These are phyloP conservation scores for Hippoglossus hippoglossus DNA, from an alignment of 2,797 vertebrate genomes.

Conservation along the genomic window DNA sequence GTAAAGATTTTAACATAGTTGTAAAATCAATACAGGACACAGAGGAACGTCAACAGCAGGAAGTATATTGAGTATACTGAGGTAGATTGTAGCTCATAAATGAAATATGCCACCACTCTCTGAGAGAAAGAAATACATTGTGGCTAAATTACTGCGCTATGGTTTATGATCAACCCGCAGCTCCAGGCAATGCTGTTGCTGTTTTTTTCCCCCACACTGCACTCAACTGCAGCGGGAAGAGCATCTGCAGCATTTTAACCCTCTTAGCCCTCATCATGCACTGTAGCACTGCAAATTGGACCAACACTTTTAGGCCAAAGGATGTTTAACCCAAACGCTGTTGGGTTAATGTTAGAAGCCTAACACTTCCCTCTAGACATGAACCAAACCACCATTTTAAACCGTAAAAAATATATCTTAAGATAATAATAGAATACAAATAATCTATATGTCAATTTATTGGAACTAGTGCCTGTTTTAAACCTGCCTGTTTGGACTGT, in stretches of 20 bases:
- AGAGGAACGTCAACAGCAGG: constrained; percentile 63
- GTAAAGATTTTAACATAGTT: constrained; percentile 61
- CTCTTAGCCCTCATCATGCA: constrained; percentile 37
- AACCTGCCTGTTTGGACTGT: too few relatives aligned
- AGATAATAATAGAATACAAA: neutral
- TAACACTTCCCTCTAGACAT: neutral
- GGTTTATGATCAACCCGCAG: constrained; percentile 68
- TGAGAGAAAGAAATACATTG: constrained; percentile 65
- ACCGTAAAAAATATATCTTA: neutral
- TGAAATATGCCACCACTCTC: constrained; percentile 67
- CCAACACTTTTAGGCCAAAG: constrained; percentile 10
- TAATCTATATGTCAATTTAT: neutral
- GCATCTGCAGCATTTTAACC: constrained; percentile 52
- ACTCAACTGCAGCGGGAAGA: constrained; percentile 42
- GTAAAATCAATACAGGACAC: constrained; percentile 70
- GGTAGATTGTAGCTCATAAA: constrained; percentile 64
- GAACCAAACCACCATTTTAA: neutral
- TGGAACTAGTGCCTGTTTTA: neutral
- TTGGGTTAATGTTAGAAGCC: constrained; percentile 16
- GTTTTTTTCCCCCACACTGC: constrained; percentile 26
- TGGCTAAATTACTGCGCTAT: constrained; percentile 67
- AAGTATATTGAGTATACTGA: constrained; percentile 41
- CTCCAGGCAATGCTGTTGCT: constrained; percentile 46
- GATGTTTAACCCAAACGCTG: constrained; percentile 9
- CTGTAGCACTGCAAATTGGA: constrained; percentile 25